Base-by-base conservation (phyloP, 1,140 invertebrate species). In the Panulirus ornatus region DNA sequence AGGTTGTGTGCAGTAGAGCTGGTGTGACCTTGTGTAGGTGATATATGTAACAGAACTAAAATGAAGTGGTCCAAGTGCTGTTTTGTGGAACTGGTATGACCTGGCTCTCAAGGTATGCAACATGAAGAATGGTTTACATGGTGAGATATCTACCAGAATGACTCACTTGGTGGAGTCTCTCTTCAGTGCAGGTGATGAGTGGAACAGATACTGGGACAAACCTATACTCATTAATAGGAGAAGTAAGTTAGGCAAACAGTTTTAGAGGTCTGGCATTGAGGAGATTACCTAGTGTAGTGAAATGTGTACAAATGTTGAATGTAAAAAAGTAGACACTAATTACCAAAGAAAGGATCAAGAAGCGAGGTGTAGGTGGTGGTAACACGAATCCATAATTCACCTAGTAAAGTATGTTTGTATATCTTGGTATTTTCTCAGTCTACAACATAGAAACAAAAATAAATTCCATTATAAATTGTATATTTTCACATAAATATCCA, bases 241-340 rank as follows among this genome's bases (percentile, higher is more conserved):
- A 11, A 66, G n/a, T 30, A 5, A 5, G 5, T 3, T 30, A 9
- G 27, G 27, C 14, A 3, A 5, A 66, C 3, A 27, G 30, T 9
- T 66, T 66, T 9, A 66, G 3, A 30, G n/a, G n/a, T 22, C 30
- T n/a, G 22, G 22, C 58, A 2, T n/a, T 66, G 58, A 66, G 30
- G 27, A 66, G 58, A 66, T 66, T 66, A 66, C 82, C 36, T 89
- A 89, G 51, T 84, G 79, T 89, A 89, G 79, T 27, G 30, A 51
- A 89, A 81, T 73, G 42, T 89, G 87, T 89, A 75, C 79, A 83
- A 84, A 84, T 54, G 70, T 89, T n/a, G 70, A 89, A 44, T 75
- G 30, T 76, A n/a, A 51, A 58, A 66, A 54, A 83, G 63, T 85
- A 75, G 63, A 76, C 70, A 76, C 16, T 27, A 83, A 30, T 54